A percentile compares a stretch with the other conserved stretches of the same genome.
phyloP scores from a whole-genome alignment of 1,140 invertebrate species.

The Thaumetopoea pityocampa region DNA sequence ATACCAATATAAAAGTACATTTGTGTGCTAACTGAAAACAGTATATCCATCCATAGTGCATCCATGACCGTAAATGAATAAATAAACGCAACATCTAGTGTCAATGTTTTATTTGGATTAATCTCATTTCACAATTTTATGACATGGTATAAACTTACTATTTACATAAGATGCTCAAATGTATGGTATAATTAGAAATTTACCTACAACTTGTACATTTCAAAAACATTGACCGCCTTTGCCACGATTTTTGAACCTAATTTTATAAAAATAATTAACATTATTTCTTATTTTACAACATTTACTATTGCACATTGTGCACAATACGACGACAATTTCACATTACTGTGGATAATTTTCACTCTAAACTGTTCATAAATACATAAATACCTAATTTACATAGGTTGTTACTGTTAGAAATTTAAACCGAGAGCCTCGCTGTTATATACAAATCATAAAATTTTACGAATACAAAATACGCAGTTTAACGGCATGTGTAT shows the following conservation, averaged over 20 bases:
- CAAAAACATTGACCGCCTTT: conserved; percentile 43
- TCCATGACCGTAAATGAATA: conserved; percentile 1
- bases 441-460: conserved; percentile 31
- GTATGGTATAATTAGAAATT: conserved; percentile 50
- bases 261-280: conserved; percentile 70
- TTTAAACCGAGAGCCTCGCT: conserved; percentile 25
- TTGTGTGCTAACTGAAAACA: neutral
- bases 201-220: conserved; percentile 68
- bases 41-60: neutral
- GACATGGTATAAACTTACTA: conserved; percentile 72
- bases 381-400: too few species aligned
- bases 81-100: conserved; percentile 36
- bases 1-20: neutral
- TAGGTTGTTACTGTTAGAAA: conserved; percentile 13
- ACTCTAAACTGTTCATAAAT: neutral
- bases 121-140: conserved; percentile 71
- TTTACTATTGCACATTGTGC: conserved; percentile 68
- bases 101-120: conserved; percentile 71
- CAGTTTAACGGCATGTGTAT: neutral
- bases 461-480: conserved; percentile 7
- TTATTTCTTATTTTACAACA: conserved; percentile 65
- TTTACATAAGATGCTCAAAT: conserved; percentile 67
- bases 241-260: conserved; percentile 48
- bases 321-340: conserved; percentile 30
- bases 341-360: too few species aligned